Evolutionary conservation across 2,797 vertebrate genomes (phyloP).

Genomic region (Gallinago solitaria): DNA sequence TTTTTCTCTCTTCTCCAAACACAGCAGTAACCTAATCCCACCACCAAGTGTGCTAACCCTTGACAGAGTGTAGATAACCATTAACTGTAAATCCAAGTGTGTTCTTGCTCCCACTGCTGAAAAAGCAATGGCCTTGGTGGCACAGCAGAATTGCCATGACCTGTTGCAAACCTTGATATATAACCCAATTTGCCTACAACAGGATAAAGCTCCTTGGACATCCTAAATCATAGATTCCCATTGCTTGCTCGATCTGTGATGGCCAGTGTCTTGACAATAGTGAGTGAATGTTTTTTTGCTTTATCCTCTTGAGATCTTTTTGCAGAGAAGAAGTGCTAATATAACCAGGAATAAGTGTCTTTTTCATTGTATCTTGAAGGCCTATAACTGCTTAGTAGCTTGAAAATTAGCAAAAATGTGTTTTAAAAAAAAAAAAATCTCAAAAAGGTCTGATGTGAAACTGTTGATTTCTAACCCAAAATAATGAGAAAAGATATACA

Average conservation of each 20-base stretch:
- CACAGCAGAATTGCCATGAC: not conserved
- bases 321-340: not conserved
- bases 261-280: not conserved
- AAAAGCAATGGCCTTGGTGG: not conserved
- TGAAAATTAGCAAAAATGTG: not conserved
- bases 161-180: not conserved
- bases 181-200: not conserved
- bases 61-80: not conserved
- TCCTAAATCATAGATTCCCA: not conserved
- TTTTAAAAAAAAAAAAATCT: not conserved
- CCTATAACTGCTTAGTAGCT: not conserved
- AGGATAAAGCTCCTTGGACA: not conserved
- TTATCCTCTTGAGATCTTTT: not conserved
- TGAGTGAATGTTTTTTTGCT: not conserved
- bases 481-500: not conserved
- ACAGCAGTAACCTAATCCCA: not conserved
- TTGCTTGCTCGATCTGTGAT: not conserved
- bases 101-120: not conserved
- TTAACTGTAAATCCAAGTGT: not conserved
- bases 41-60: not conserved
- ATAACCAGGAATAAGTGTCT: not conserved
- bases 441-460: not conserved
- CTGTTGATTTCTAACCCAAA: conserved; percentile 19
- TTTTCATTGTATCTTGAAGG: not conserved
- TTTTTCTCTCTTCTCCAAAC: not conserved